These are phyloP conservation scores for Catajapyx aquilonaris DNA, from an alignment of 1,140 invertebrate genomes.

Conservation along the genomic window DNA sequence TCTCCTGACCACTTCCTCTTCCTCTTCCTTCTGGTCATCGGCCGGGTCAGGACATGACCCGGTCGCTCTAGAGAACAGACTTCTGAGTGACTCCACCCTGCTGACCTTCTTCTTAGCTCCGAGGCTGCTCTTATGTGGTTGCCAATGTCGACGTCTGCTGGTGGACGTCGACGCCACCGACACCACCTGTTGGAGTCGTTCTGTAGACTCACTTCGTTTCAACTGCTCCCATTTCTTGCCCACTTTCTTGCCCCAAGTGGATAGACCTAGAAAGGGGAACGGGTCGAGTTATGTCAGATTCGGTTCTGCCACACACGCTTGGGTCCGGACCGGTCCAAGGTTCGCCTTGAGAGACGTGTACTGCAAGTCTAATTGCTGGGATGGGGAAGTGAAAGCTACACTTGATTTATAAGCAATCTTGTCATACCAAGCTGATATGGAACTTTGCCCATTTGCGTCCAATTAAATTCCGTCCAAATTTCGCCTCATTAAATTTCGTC, in stretches of 20 bases:
- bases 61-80: slow-evolving; percentile 20
- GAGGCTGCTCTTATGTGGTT: slow-evolving; percentile 21
- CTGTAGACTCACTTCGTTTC: slow-evolving; percentile 32
- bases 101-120: slow-evolving; percentile 30
- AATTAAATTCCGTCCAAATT: no score
- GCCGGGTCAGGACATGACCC: slow-evolving; percentile 2
- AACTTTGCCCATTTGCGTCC: no score
- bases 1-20: no score
- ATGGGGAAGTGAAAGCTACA: no score
- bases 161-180: slow-evolving; percentile 17
- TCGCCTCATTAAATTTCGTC: no score
- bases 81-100: slow-evolving; percentile 31
- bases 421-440: no score
- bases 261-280: slow-evolving; percentile 29
- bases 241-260: slow-evolving; percentile 40
- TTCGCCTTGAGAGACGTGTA: no score
- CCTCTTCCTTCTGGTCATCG: slow-evolving; percentile 1
- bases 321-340: no score
- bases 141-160: slow-evolving; percentile 23
- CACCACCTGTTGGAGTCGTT: slow-evolving; percentile 19
- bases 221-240: slow-evolving; percentile 37
- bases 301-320: no score
- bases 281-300: no score
- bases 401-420: no score
- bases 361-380: no score